Base-by-base conservation (phyloP, 2,888 invertebrate species). In the Exocentrus adspersus region DNA sequence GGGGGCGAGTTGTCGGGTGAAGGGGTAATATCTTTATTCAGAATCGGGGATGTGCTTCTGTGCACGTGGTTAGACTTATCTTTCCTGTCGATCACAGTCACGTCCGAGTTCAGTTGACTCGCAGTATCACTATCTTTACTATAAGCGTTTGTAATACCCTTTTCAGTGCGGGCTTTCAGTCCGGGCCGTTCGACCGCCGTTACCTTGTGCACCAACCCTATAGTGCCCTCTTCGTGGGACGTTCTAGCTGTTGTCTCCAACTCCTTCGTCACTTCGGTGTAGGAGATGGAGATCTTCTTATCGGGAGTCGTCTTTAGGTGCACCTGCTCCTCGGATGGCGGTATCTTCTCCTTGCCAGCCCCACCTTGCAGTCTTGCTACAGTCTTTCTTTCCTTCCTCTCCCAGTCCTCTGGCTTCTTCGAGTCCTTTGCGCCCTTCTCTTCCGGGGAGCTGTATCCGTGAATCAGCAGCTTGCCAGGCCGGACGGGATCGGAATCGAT, bases 401-500 rank as follows among this genome's bases (percentile, higher is more conserved):
- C 81, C 81, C 82, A 82, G 73, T 83, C 82, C 78, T 83, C 83
- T 14, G 82, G 81, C 72, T 74, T 78, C 67, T 82, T 82, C 24
- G 82, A 83, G 72, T 83, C 83, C 71, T 81, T 81, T 64, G 79
- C 78, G 60, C 83, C 83, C 72, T 83, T 83, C 68, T 83, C 83
- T 71, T 82, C 82, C 1, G 83, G 83, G n/a, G 83, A 80, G 41
- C 70, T 64, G 50, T 43, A 64, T 71, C 69, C 73, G 17, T 42
- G 54, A 21, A 81, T 75, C 56, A 76, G 75, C 51, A 81, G 67
- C 61, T 80, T 77, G 45, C 72, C 80, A 37, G 81, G 81, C 42
- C 81, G 72, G 42, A 74, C 67, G n/a, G 77, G 74, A 64, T 80
- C 79, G 62, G 71, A 68, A 69, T 79, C 79, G 42, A 75, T 76